phyloP scores from a whole-genome alignment of 2,797 vertebrate species.

The Anomalospiza imberbis region DNA sequence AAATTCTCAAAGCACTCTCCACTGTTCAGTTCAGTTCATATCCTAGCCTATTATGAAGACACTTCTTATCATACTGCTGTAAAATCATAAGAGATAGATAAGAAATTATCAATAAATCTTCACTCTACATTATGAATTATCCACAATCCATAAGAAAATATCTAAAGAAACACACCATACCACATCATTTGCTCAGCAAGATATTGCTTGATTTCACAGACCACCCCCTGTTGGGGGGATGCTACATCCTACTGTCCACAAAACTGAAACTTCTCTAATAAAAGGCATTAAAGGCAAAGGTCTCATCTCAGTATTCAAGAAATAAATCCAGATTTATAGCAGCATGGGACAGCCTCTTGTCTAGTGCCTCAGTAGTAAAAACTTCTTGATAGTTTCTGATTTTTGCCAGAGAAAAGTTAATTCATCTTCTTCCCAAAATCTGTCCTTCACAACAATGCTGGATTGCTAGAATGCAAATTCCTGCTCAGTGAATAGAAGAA shows the following conservation, averaged over 20 bases:
- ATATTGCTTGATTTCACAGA: not conserved
- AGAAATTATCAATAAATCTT: not conserved
- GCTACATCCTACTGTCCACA: not conserved
- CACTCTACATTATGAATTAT: not conserved
- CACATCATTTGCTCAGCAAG: not conserved
- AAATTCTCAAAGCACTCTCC: not conserved
- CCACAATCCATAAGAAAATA: not conserved
- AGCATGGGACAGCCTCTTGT: not conserved
- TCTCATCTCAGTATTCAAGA: not conserved
- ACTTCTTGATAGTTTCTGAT: not conserved
- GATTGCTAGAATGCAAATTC: not conserved
- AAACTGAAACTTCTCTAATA: not conserved
- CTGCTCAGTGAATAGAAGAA: not conserved
- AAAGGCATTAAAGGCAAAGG: not conserved
- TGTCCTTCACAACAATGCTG: not conserved
- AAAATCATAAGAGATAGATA: not conserved
- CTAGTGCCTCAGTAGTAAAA: not conserved
- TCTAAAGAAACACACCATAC: not conserved
- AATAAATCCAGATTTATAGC: not conserved
- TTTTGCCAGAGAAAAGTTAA: not conserved
- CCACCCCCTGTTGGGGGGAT: not conserved
- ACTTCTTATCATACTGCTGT: not conserved
- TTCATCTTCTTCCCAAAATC: not conserved
- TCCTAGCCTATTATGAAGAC: not conserved
- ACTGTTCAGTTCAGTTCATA: not conserved